Conservation (phyloP, 2,113 vertebrate genomes). For the Mastomys coucha region DNA sequence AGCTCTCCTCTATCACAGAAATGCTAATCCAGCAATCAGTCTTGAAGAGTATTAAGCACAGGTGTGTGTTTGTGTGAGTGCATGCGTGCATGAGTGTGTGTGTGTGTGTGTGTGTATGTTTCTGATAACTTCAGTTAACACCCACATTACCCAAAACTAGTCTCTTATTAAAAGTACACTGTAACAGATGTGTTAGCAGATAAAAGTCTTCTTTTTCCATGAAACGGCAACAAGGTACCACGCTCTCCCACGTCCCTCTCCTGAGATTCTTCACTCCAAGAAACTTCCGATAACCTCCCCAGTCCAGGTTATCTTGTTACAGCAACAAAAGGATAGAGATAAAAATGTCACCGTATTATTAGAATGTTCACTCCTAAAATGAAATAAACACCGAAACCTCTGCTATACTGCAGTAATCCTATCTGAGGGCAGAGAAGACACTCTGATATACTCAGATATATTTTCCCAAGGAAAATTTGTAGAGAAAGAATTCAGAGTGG, state of each 20-base stretch:
- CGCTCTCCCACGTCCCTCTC: neutral
- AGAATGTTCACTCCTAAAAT: neutral
- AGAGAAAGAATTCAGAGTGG: neutral
- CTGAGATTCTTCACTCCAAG: neutral
- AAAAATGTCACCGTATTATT: neutral
- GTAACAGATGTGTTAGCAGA: neutral
- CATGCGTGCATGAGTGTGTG: neutral
- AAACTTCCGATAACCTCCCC: neutral
- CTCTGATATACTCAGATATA: slow-evolving; percentile 16
- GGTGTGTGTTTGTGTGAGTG: neutral
- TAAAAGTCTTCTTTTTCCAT: neutral
- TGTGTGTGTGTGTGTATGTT: neutral
- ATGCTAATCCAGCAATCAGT: neutral
- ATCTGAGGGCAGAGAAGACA: neutral
- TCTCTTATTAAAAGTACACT: neutral
- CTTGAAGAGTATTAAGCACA: neutral
- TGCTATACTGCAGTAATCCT: neutral
- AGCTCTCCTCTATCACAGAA: neutral
- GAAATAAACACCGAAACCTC: neutral
- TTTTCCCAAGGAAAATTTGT: slow-evolving; percentile 24
- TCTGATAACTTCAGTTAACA: neutral
- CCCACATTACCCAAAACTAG: neutral
- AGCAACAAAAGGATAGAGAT: neutral
- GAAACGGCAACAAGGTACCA: neutral
- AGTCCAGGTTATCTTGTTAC: neutral